Base-by-base conservation (phyloP, 2,797 vertebrate species). In the Falco peregrinus region DNA sequence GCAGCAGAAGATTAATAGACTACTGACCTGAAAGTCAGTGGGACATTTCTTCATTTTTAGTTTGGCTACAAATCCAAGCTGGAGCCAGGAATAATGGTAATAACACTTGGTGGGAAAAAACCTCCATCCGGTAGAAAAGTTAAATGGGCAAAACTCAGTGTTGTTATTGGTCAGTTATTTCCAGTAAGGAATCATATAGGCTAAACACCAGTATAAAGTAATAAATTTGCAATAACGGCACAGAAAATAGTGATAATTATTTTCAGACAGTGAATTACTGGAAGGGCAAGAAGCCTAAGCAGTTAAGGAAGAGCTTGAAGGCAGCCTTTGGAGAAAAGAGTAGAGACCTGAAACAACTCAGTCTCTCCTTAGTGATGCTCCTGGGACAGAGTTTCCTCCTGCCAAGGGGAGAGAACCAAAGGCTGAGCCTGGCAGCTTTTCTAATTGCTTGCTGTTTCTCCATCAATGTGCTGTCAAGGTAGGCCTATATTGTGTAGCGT, bases 81-180 rank as follows among this genome's bases (percentile, higher is more conserved):
- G 73, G 56, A 82, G 51, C 51, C 53, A 61, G 43, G 54, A 84
- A 73, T 64, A 29, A 45, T 47, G 35, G 39, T 20, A 26, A 13
- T 76, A 47, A 43, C 18, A 20, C 20, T 48, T 5, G 5, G 11
- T 6, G 8, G 8, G 9, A 31, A 25, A 14, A 5, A 15, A 39
- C 3, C 7, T 7, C 3, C 4, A n/a, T 35, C 29, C 5, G 3
- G 1, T 6, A n/a, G 43, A 35, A 54, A 85, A 71, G 6, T 54
- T 39, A 59, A 71, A 51, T 59, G 39, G 15, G 31, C 31, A 74
- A 82, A 86, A n/a, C 6, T 31, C 25, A n/a, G 39, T 4, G 2
- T 37, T 59, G 16, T 13, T 73, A 13, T 29, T 60, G 28, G 31
- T 37, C 26, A 16, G 13, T 80, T 31, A 8, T 47, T 75, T 76